Conservation (phyloP, 2,888 invertebrate species). For the Trissoscelio sp. region DNA sequence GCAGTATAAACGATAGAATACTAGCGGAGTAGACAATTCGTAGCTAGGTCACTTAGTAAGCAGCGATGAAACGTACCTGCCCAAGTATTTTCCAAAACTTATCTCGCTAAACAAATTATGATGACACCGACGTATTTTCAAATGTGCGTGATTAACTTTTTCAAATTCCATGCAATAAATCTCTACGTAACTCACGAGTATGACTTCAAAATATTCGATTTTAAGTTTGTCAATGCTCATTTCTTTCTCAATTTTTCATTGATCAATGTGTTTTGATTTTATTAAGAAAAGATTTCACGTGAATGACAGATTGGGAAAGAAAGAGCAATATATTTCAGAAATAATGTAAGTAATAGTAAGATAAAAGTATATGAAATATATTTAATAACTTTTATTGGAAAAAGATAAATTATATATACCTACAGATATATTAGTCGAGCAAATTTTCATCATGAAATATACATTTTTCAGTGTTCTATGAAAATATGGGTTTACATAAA, state of each 20-base stretch:
- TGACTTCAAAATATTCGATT: neutral
- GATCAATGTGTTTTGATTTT: too few relatives aligned
- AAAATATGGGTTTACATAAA: too few relatives aligned
- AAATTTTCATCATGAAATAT: too few relatives aligned
- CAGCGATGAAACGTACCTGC: conserved; percentile 72
- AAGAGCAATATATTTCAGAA: neutral
- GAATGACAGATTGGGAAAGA: neutral
- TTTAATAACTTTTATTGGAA: conserved; percentile 13
- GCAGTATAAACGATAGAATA: conserved; percentile 26
- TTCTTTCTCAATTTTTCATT: conserved; percentile 8
- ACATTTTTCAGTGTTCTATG: too few relatives aligned
- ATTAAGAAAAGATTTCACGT: too few relatives aligned
- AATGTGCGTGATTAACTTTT: conserved; percentile 27
- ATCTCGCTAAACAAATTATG: conserved; percentile 7
- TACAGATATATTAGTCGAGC: neutral
- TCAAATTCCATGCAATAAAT: conserved; percentile 18
- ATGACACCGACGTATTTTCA: conserved; percentile 40
- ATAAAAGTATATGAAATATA: conserved; percentile 15
- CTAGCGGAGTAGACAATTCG: conserved; percentile 25
- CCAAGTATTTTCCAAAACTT: conserved; percentile 63
- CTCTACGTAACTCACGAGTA: neutral
- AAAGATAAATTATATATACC: conserved; percentile 6
- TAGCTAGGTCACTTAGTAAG: conserved; percentile 57
- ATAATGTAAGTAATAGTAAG: conserved; percentile 22
- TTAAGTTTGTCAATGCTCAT: neutral